phyloP scores from a whole-genome alignment of 2,888 invertebrate genomes.

The Coelinius sp. region DNA sequence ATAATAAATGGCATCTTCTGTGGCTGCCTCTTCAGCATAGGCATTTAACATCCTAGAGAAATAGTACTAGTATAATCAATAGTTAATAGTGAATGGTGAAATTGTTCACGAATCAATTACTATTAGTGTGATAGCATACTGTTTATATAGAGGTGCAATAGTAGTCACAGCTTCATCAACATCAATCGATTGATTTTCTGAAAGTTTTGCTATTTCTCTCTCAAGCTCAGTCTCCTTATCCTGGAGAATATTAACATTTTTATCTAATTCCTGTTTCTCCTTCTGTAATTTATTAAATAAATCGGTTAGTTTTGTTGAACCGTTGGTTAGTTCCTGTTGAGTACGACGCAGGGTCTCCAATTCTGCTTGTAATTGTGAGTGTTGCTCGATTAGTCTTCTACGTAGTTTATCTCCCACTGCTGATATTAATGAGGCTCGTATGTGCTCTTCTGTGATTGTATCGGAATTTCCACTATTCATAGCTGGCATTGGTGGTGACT shows the following conservation, averaged over 20 bases:
- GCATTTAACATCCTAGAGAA: slow-evolving; percentile 84
- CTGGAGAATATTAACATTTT: slow-evolving; percentile 85
- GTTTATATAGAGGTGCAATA: slow-evolving; percentile 95
- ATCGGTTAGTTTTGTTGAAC: slow-evolving; percentile 85
- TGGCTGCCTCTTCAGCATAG: slow-evolving; percentile 97
- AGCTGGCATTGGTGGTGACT: slow-evolving; percentile 60
- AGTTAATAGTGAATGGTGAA: slow-evolving; percentile 18
- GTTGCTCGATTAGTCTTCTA: slow-evolving; percentile 88
- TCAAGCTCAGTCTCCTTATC: slow-evolving; percentile 91
- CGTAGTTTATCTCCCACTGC: slow-evolving; percentile 96
- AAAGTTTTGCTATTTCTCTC: slow-evolving; percentile 82
- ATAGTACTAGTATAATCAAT: slow-evolving; percentile 22
- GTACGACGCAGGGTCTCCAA: slow-evolving; percentile 90
- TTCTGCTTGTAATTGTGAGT: slow-evolving; percentile 92
- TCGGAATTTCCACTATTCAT: slow-evolving; percentile 75
- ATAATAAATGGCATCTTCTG: slow-evolving; percentile 98
- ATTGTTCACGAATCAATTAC: background rate
- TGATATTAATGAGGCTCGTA: slow-evolving; percentile 92
- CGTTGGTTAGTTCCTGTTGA: slow-evolving; percentile 87
- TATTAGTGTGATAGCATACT: slow-evolving; percentile 74
- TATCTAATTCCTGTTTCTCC: slow-evolving; percentile 87
- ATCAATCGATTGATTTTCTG: slow-evolving; percentile 86
- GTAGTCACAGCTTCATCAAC: slow-evolving; percentile 98
- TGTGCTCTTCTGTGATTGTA: slow-evolving; percentile 96
- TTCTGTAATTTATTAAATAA: slow-evolving; percentile 83